These are phyloP conservation scores for Monochamus alternatus DNA, from an alignment of 2,888 invertebrate species.

Conservation along the genomic window DNA sequence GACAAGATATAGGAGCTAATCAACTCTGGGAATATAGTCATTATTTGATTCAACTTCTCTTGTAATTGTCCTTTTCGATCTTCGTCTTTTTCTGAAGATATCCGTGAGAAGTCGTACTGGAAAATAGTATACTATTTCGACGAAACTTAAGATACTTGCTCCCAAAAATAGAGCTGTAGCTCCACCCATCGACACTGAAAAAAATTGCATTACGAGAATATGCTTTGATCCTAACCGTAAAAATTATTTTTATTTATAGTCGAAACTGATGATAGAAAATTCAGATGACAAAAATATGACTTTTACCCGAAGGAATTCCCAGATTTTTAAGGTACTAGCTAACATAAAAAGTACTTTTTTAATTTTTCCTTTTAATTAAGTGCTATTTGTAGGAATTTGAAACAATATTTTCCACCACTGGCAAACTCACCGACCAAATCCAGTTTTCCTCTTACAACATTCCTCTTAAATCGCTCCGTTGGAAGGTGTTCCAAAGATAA, in stretches of 20 bases:
- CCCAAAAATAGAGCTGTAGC: constrained; percentile 76
- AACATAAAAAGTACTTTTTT: too few species aligned
- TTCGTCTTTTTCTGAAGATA: constrained; percentile 17
- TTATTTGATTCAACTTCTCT: background rate
- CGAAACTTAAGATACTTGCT: constrained; percentile 75
- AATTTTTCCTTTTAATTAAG: background rate
- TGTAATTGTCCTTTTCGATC: background rate
- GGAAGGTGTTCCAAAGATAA: constrained; percentile 79
- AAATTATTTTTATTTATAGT: too few species aligned
- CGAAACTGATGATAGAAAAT: too few species aligned
- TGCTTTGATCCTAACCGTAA: background rate
- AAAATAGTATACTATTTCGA: constrained; percentile 75
- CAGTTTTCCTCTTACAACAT: constrained; percentile 76
- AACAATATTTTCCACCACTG: background rate
- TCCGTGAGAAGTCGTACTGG: constrained; percentile 56
- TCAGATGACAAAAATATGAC: too few species aligned
- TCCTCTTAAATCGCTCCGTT: constrained; percentile 79
- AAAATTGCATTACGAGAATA: constrained; percentile 11
- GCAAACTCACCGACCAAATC: constrained; percentile 78
- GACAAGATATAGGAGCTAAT: background rate
- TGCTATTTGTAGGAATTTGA: background rate
- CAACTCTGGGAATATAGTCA: background rate
- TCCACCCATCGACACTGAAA: constrained; percentile 76
- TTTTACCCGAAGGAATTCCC: too few species aligned
- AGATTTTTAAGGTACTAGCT: too few species aligned